A percentile compares a stretch with the other conserved stretches of the same genome.
phyloP scores from a whole-genome alignment of 1,140 invertebrate species.

The Lepidurus apus region DNA sequence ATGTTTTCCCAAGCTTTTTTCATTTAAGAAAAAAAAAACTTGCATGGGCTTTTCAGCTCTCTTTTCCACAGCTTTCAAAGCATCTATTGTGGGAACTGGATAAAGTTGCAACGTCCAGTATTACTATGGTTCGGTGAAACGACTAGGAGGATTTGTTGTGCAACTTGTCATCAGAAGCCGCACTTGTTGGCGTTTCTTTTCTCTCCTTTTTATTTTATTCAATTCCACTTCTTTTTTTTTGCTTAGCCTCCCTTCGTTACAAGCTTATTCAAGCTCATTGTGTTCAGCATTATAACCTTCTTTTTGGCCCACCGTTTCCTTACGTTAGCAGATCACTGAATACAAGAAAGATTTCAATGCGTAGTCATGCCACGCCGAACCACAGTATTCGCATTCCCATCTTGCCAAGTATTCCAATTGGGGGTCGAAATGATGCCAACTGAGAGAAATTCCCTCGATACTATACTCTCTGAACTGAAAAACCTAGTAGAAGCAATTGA shows the following conservation, averaged over 20 bases:
- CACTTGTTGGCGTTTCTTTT: slow-evolving; percentile 13
- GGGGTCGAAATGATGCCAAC: too few relatives aligned
- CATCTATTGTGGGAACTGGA: background rate
- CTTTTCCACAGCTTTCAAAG: background rate
- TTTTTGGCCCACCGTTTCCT: background rate
- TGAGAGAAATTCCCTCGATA: too few relatives aligned
- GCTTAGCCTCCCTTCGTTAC: background rate
- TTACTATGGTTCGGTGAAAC: background rate
- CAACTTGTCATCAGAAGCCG: slow-evolving; percentile 13
- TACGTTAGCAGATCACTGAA: slow-evolving; percentile 10
- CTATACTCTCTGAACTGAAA: too few relatives aligned
- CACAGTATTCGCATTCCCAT: background rate
- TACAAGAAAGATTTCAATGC: slow-evolving; percentile 1
- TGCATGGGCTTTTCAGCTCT: background rate
- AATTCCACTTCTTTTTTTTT: background rate
- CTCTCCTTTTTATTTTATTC: background rate
- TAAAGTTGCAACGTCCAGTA: background rate
- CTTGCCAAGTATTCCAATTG: background rate
- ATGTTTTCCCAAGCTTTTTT: background rate
- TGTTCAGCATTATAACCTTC: too few relatives aligned
- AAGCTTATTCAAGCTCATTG: background rate
- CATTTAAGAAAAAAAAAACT: background rate
- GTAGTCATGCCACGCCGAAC: background rate
- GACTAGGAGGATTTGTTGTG: slow-evolving; percentile 17
- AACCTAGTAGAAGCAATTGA: too few relatives aligned